Percentiles rank a stretch among this genome's conserved stretches.
Conservation (phyloP, 2,113 vertebrate genomes). For the Scophthalmus maximus region DNA sequence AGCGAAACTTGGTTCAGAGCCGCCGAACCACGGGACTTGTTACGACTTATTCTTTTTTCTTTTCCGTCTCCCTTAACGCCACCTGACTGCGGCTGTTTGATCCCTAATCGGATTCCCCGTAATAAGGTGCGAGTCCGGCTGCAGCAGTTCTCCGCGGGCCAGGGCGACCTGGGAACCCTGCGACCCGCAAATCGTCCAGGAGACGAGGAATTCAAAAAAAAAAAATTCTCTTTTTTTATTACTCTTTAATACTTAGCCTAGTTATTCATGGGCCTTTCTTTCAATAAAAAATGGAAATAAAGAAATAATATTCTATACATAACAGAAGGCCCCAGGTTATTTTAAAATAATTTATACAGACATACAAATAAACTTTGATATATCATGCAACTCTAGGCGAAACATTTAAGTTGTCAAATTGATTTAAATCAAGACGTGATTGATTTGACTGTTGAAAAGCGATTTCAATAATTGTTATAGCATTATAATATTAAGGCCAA, state of each 20-base stretch:
- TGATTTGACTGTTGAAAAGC: background rate
- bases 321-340: background rate
- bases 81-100: slow-evolving; percentile 62
- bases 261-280: background rate
- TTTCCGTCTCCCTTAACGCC: slow-evolving; percentile 36
- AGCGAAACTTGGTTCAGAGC: slow-evolving; percentile 57
- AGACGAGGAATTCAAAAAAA: slow-evolving; percentile 15
- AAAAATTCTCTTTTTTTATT: background rate
- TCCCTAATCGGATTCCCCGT: slow-evolving; percentile 62
- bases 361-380: background rate
- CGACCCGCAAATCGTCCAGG: slow-evolving; percentile 24
- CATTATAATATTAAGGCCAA: background rate
- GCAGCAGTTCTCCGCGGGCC: slow-evolving; percentile 21
- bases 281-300: background rate
- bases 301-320: background rate
- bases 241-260: background rate
- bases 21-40: slow-evolving; percentile 78
- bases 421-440: background rate
- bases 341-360: background rate
- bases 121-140: slow-evolving; percentile 36
- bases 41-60: slow-evolving; percentile 76
- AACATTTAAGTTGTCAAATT: background rate
- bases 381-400: background rate
- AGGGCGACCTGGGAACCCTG: slow-evolving; percentile 17
- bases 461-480: background rate